These are phyloP conservation scores for Andrena minutula DNA, from an alignment of 2,888 invertebrate genomes.

Conservation along the genomic window DNA sequence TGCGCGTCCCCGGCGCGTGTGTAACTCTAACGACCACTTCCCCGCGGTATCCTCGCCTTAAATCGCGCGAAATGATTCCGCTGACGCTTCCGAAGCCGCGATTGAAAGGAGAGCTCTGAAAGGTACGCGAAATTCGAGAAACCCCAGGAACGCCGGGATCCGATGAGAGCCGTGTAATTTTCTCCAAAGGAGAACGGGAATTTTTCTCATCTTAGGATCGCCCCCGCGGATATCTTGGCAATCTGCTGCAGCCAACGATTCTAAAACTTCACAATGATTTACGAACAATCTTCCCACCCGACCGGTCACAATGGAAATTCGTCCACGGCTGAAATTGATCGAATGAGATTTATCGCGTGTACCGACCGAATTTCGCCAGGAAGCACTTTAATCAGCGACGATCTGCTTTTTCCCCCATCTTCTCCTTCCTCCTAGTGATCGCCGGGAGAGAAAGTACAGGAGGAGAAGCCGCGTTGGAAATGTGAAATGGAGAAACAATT, in stretches of 20 bases:
- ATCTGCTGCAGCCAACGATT: conserved; percentile 35
- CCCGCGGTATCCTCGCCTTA: background rate
- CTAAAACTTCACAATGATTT: conserved; percentile 61
- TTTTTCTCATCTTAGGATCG: conserved; percentile 30
- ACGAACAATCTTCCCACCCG: conserved; percentile 43
- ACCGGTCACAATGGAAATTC: conserved; percentile 49
- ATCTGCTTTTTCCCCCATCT: conserved; percentile 4
- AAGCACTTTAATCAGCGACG: conserved; percentile 51
- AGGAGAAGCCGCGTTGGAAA: background rate
- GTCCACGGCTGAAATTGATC: conserved; percentile 39
- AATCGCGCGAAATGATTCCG: conserved; percentile 19
- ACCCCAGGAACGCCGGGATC: background rate
- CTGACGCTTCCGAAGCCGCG: background rate
- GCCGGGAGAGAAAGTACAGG: too few relatives aligned
- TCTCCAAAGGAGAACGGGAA: conserved; percentile 15
- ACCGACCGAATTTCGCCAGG: conserved; percentile 31
- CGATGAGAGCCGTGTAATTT: conserved; percentile 3
- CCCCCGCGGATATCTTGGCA: conserved; percentile 30
- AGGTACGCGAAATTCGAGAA: conserved; percentile 9
- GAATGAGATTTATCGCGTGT: conserved; percentile 56
- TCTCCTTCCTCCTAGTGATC: background rate
- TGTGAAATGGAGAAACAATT: conserved; percentile 59
- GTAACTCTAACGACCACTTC: background rate
- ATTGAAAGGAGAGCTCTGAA: background rate
- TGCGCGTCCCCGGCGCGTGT: conserved; percentile 18